Evolutionary conservation across 1,140 invertebrate genomes (phyloP).

Genomic region (Popillia japonica): DNA sequence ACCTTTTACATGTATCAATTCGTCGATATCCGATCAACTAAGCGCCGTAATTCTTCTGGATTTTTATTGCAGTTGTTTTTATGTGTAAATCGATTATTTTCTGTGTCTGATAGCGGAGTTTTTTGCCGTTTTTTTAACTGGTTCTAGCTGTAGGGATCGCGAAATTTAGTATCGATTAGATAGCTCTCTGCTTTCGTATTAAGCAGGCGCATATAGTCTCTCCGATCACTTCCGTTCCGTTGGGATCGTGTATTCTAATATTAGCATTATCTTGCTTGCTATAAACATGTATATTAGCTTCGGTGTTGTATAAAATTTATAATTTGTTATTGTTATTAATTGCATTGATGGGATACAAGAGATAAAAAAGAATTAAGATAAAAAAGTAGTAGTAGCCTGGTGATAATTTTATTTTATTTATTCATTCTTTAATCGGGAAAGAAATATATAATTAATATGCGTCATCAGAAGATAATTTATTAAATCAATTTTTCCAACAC

Average conservation of each 20-base stretch:
- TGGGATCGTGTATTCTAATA: background rate
- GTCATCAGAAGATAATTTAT: no score
- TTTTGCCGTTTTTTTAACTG: background rate
- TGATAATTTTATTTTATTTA: no score
- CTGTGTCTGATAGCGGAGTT: background rate
- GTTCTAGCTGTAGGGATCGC: background rate
- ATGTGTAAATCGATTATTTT: constrained; percentile 12
- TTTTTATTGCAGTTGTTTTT: background rate
- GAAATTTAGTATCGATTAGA: constrained; percentile 15
- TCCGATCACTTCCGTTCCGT: constrained; percentile 14
- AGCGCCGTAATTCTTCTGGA: no score
- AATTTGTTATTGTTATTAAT: no score
- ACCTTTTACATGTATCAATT: background rate
- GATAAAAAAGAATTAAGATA: no score
- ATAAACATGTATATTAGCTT: background rate
- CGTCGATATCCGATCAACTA: no score
- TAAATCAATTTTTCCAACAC: no score
- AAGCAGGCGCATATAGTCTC: constrained; percentile 24
- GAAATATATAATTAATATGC: no score
- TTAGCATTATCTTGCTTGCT: background rate
- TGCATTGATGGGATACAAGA: no score
- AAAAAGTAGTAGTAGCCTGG: no score
- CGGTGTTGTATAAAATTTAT: no score
- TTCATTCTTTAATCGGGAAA: no score
- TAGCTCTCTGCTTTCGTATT: constrained; percentile 18